Conservation (phyloP, 2,113 vertebrate genomes). For the Corvus hawaiiensis region DNA sequence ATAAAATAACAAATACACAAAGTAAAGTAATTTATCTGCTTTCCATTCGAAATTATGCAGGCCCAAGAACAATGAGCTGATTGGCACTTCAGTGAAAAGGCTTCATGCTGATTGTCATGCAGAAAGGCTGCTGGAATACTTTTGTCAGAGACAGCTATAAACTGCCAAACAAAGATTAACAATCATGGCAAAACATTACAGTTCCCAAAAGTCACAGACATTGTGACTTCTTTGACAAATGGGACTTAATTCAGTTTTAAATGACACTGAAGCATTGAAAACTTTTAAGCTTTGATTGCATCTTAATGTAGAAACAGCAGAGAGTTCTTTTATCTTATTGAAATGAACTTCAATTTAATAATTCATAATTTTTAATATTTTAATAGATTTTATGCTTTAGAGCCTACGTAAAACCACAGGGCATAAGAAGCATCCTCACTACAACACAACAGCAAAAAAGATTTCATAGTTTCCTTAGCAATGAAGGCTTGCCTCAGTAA, state of each 20-base stretch:
- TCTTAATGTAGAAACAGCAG: background rate
- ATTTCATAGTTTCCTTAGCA: slow-evolving; percentile 2
- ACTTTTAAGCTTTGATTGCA: background rate
- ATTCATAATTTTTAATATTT: slow-evolving; percentile 57
- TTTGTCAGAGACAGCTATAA: slow-evolving; percentile 14
- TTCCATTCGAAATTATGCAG: background rate
- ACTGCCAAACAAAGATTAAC: slow-evolving; percentile 32
- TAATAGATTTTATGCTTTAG: slow-evolving; percentile 21
- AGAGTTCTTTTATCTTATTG: background rate
- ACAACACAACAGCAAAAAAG: background rate
- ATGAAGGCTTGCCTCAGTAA: background rate
- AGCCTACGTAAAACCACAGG: background rate
- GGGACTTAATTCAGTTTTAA: slow-evolving; percentile 14
- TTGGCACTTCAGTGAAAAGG: background rate
- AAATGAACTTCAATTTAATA: slow-evolving; percentile 34
- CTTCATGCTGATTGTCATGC: background rate
- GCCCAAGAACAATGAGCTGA: background rate
- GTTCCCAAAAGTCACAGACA: background rate
- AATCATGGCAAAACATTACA: slow-evolving; percentile 34
- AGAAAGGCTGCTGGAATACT: background rate
- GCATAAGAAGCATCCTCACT: background rate
- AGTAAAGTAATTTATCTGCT: background rate
- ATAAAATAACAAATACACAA: background rate
- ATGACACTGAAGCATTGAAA: background rate
- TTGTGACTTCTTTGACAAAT: slow-evolving; percentile 16